Percentiles rank a stretch among this genome's conserved stretches.
Evolutionary conservation across 2,797 vertebrate species (phyloP).

Genomic region (Hypotaenidia okinawae): DNA sequence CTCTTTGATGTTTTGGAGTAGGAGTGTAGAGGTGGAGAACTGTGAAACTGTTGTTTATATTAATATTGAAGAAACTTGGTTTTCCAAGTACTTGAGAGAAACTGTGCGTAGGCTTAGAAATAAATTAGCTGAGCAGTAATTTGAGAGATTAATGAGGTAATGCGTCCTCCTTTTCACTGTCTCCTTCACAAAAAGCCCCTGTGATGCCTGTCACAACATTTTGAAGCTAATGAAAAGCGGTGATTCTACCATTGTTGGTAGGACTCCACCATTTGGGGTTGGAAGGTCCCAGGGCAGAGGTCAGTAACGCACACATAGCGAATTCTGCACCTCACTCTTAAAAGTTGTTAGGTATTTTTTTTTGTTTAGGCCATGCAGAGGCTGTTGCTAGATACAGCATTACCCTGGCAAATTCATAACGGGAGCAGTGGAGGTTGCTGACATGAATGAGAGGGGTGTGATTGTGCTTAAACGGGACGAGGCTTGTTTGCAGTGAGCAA

Average conservation of each 20-base stretch:
- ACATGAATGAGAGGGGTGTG: background rate
- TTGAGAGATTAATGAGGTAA: background rate
- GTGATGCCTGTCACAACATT: background rate
- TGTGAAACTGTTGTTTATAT: background rate
- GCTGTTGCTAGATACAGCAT: background rate
- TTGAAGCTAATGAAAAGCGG: background rate
- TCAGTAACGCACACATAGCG: background rate
- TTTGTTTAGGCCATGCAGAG: background rate
- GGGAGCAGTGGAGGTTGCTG: background rate
- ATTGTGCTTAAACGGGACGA: background rate
- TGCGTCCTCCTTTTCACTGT: background rate
- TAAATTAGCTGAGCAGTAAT: background rate
- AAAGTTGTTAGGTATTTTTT: background rate
- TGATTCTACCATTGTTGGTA: background rate
- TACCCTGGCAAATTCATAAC: background rate
- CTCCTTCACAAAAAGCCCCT: background rate
- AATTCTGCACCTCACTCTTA: conserved; percentile 34
- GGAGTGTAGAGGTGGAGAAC: background rate
- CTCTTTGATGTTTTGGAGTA: background rate
- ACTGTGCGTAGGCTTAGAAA: background rate
- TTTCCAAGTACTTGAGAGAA: background rate
- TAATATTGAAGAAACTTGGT: background rate
- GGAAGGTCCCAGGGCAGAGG: background rate
- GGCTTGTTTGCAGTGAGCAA: background rate
- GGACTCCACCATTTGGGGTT: background rate